A percentile compares a stretch with the other conserved stretches of the same genome.
These are phyloP conservation scores for Oriolus oriolus DNA, from an alignment of 2,113 vertebrate species.

Conservation along the genomic window DNA sequence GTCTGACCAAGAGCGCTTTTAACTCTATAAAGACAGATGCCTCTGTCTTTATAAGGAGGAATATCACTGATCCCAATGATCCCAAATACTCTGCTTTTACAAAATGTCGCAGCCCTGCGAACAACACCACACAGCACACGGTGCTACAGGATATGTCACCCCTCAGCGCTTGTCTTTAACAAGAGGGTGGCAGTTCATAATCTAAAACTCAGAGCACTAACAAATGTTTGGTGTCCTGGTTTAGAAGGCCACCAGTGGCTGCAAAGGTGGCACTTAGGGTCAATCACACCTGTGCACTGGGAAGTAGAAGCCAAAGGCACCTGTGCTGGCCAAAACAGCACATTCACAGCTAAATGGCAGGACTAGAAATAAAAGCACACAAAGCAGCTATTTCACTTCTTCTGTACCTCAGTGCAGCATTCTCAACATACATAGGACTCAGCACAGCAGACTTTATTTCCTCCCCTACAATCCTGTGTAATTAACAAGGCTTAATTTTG, in stretches of 20 bases:
- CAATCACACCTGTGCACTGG: neutral
- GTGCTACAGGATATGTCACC: accelerated
- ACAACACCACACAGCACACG: accelerated
- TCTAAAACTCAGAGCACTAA: neutral
- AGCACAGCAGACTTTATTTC: neutral
- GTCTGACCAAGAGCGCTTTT: neutral
- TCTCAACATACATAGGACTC: neutral
- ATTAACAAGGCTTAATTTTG: neutral
- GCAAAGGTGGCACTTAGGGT: neutral
- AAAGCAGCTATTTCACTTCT: neutral
- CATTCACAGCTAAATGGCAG: neutral
- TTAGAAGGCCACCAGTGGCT: neutral
- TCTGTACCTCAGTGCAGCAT: neutral
- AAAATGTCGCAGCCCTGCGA: neutral
- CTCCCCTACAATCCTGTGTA: neutral
- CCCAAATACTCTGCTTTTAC: neutral
- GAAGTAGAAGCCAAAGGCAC: neutral
- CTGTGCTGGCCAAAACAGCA: neutral
- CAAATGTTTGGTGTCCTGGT: neutral
- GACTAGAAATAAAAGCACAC: neutral
- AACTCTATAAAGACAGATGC: neutral
- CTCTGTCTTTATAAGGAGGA: neutral
- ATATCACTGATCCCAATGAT: neutral
- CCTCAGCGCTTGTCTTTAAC: neutral
- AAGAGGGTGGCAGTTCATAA: neutral